Evolutionary conservation across 2,888 invertebrate species (phyloP).

Genomic region (Plebejus anna): DNA sequence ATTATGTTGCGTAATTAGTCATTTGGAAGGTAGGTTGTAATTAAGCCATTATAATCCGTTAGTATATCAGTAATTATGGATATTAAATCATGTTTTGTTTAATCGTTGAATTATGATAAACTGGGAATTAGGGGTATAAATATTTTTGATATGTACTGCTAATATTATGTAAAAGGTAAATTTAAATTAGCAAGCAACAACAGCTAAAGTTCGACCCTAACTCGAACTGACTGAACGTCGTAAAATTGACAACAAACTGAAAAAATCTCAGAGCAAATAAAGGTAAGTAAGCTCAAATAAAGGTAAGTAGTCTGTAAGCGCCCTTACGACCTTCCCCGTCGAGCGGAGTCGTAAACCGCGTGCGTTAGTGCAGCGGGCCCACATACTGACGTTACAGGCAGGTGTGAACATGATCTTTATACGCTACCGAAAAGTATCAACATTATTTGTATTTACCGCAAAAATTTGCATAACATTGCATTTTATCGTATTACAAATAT

Average conservation of each 20-base stretch:
- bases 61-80: not conserved
- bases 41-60: constrained; percentile 8
- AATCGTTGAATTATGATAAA: constrained; percentile 18
- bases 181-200: not conserved
- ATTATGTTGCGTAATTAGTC: not conserved
- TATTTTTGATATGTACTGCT: not conserved
- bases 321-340: constrained; percentile 13
- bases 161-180: not conserved
- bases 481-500: not conserved
- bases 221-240: not conserved
- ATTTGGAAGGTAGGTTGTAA: constrained; percentile 15
- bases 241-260: not conserved
- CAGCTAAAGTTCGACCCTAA: not conserved
- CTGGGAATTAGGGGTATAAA: not conserved
- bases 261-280: not conserved
- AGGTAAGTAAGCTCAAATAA: not conserved
- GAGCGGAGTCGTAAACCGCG: constrained; percentile 59
- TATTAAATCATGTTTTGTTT: constrained; percentile 23
- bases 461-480: not conserved
- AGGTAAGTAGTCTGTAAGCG: not conserved
- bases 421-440: constrained; percentile 60
- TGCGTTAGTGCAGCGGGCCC: constrained; percentile 59
- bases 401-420: constrained; percentile 79
- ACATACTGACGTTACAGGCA: constrained; percentile 71
- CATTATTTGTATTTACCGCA: constrained; percentile 49